Percentiles rank a stretch among this genome's conserved stretches.
Evolutionary conservation across 1,140 invertebrate genomes (phyloP).

Genomic region (Rhizoglyphus robini): DNA sequence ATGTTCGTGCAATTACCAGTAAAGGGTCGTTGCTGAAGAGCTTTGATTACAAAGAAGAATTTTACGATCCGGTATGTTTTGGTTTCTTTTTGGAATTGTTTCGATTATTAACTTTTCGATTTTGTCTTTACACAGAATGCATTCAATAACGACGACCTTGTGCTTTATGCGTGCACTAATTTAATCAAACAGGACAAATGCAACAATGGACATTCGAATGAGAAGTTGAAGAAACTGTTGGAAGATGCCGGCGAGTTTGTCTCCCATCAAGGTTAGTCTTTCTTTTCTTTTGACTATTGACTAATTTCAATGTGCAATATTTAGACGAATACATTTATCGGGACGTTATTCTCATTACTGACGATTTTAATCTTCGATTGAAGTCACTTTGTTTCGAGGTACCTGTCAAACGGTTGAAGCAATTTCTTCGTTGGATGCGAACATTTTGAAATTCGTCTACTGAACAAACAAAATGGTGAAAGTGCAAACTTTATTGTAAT

Average conservation of each 20-base stretch:
- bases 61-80: constrained; percentile 22
- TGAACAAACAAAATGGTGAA: too few species aligned
- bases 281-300: neutral
- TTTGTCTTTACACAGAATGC: constrained; percentile 1
- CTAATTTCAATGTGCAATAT: neutral
- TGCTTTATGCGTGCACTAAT: constrained; percentile 62
- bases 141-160: constrained; percentile 74
- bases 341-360: constrained; percentile 81
- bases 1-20: constrained; percentile 64
- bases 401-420: constrained; percentile 69
- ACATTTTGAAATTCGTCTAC: neutral
- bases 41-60: constrained; percentile 65
- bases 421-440: constrained; percentile 74
- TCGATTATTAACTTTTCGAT: neutral
- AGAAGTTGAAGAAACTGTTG: neutral
- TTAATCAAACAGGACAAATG: neutral
- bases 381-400: constrained; percentile 80
- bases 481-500: too few species aligned
- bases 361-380: constrained; percentile 80
- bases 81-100: neutral
- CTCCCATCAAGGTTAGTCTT: neutral
- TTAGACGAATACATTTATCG: constrained; percentile 43
- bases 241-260: constrained; percentile 15
- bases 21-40: constrained; percentile 66
- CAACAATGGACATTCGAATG: neutral